These are phyloP conservation scores for Gymnoscelis rufifasciata DNA, from an alignment of 2,888 invertebrate genomes.

Conservation along the genomic window DNA sequence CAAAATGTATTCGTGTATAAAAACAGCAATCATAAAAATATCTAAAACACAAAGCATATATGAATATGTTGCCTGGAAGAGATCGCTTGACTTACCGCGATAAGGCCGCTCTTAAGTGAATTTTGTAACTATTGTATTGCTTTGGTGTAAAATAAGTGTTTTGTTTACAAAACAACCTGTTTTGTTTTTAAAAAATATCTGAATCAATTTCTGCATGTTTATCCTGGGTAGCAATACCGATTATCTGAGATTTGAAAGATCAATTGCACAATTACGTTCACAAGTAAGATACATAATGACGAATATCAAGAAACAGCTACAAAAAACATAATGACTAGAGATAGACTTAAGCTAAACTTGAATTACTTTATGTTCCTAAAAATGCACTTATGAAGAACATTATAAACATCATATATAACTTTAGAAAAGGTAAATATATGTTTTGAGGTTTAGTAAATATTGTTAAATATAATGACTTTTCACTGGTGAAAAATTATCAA, in stretches of 20 bases:
- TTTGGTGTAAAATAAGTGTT: too few relatives aligned
- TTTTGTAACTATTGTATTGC: too few relatives aligned
- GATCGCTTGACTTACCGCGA: too few relatives aligned
- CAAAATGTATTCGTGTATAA: too few relatives aligned
- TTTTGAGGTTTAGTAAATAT: slow-evolving; percentile 3
- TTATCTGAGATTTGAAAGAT: not conserved
- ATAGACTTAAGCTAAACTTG: slow-evolving; percentile 36
- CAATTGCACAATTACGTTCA: slow-evolving; percentile 34
- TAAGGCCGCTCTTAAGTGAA: too few relatives aligned
- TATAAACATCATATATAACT: slow-evolving; percentile 6
- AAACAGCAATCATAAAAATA: too few relatives aligned
- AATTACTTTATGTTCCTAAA: slow-evolving; percentile 18
- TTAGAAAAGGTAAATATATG: slow-evolving; percentile 3
- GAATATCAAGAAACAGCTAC: slow-evolving; percentile 50
- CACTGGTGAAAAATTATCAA: not conserved
- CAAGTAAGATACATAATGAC: slow-evolving; percentile 34
- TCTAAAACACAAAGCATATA: too few relatives aligned
- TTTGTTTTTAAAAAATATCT: too few relatives aligned
- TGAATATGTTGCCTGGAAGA: too few relatives aligned
- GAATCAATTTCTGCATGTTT: too few relatives aligned
- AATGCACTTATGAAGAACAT: slow-evolving; percentile 11
- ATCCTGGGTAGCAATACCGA: too few relatives aligned
- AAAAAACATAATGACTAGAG: slow-evolving; percentile 64
- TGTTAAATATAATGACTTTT: not conserved
- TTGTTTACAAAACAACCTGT: too few relatives aligned